Conservation (phyloP, 2,797 vertebrate species). For the Erithacus rubecula region DNA sequence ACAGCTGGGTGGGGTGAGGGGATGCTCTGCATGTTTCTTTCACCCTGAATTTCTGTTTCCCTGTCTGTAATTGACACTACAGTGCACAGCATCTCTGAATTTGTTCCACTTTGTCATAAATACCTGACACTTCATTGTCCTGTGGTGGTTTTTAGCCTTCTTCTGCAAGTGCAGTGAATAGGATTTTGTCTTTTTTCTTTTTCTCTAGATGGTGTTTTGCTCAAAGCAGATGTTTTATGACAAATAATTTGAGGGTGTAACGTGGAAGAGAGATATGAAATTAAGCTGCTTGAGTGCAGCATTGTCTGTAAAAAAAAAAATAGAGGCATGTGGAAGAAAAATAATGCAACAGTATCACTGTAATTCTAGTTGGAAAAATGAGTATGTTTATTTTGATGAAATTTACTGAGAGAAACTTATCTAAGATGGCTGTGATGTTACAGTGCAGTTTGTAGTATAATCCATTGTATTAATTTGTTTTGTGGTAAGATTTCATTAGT, state of each 20-base stretch:
- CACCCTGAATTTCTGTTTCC: not conserved
- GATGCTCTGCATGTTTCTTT: not conserved
- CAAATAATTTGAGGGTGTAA: slow-evolving; percentile 8
- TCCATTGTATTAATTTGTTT: not conserved
- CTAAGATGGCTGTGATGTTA: not conserved
- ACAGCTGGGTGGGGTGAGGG: not conserved
- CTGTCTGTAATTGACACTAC: not conserved
- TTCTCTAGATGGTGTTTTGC: not conserved
- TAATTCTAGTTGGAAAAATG: not conserved
- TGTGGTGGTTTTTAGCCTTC: not conserved
- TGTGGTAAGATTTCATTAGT: slow-evolving; percentile 30
- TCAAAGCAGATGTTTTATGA: slow-evolving; percentile 36
- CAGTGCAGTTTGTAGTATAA: not conserved
- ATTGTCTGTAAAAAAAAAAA: not conserved
- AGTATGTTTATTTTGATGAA: not conserved
- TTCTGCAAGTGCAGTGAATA: not conserved
- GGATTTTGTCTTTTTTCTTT: not conserved
- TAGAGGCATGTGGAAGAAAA: not conserved
- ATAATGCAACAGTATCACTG: not conserved
- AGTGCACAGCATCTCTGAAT: not conserved
- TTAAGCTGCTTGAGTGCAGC: not conserved
- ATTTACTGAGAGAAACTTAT: not conserved
- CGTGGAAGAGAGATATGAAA: not conserved
- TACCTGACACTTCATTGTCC: not conserved
- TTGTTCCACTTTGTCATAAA: slow-evolving; percentile 22